Conservation (phyloP, 2,113 vertebrate genomes). For the Macrotus californicus region DNA sequence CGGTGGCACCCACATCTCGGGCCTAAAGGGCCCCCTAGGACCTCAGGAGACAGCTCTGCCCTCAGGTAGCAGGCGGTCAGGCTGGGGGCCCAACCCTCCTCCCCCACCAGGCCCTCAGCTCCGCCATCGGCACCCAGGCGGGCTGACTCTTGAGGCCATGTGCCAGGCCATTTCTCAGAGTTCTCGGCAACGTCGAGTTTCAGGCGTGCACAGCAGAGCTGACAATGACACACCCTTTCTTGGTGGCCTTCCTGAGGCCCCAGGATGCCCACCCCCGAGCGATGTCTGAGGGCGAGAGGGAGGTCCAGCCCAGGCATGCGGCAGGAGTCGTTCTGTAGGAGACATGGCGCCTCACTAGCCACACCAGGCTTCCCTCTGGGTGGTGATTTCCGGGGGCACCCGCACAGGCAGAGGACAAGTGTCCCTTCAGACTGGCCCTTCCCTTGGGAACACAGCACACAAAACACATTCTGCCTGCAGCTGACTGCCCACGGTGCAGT, state of each 20-base stretch:
- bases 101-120: not conserved
- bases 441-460: not conserved
- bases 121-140: not conserved
- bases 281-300: not conserved
- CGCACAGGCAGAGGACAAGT: not conserved
- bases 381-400: not conserved
- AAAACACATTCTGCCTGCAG: not conserved
- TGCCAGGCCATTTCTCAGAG: not conserved
- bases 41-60: not conserved
- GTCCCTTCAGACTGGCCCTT: not conserved
- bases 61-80: not conserved
- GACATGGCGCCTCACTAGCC: not conserved
- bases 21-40: not conserved
- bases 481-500: not conserved
- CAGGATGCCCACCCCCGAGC: not conserved
- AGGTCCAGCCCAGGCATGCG: not conserved
- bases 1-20: accelerated
- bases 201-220: accelerated
- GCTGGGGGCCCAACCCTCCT: not conserved
- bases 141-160: not conserved
- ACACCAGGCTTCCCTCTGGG: not conserved
- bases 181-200: accelerated
- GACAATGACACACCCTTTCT: not conserved
- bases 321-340: not conserved
- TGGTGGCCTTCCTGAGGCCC: not conserved